Percentiles rank a stretch among this genome's conserved stretches.
phyloP scores from a whole-genome alignment of 64 coral and sea anemone species.

The Pocillopora verrucosa region DNA sequence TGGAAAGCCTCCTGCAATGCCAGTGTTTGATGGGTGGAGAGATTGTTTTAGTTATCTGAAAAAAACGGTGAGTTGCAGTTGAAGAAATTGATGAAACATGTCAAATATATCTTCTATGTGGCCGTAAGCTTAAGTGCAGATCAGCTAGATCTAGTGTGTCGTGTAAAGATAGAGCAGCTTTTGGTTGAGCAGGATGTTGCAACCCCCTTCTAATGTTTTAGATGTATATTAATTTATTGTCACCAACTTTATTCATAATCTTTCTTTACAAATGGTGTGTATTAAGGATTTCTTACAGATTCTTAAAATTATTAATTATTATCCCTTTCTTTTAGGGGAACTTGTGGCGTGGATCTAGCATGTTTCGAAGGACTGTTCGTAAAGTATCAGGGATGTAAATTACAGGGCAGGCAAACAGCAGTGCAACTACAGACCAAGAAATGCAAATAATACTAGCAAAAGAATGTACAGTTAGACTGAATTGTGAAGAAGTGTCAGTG shows the following conservation, averaged over 20 bases:
- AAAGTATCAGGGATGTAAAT: not conserved
- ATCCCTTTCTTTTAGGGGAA: constrained; percentile 40
- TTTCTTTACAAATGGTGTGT: too few species aligned
- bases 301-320: not conserved
- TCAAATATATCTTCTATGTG: too few species aligned
- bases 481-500: too few species aligned
- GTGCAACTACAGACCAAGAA: not conserved
- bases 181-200: too few species aligned
- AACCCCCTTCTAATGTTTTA: too few species aligned
- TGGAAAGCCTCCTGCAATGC: constrained; percentile 51
- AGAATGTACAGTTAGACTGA: not conserved
- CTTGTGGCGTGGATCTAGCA: constrained; percentile 65
- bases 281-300: too few species aligned
- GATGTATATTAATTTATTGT: too few species aligned
- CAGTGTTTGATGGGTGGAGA: constrained; percentile 55
- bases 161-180: too few species aligned
- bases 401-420: not conserved
- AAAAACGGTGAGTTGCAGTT: constrained; percentile 31
- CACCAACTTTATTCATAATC: too few species aligned
- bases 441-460: not conserved
- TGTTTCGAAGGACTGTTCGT: constrained; percentile 48
- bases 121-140: too few species aligned
- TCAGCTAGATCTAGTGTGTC: too few species aligned
- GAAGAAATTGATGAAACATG: not conserved
- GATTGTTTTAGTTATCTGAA: constrained; percentile 65